These are phyloP conservation scores for Chamaea fasciata DNA, from an alignment of 2,113 vertebrate genomes.

Conservation along the genomic window DNA sequence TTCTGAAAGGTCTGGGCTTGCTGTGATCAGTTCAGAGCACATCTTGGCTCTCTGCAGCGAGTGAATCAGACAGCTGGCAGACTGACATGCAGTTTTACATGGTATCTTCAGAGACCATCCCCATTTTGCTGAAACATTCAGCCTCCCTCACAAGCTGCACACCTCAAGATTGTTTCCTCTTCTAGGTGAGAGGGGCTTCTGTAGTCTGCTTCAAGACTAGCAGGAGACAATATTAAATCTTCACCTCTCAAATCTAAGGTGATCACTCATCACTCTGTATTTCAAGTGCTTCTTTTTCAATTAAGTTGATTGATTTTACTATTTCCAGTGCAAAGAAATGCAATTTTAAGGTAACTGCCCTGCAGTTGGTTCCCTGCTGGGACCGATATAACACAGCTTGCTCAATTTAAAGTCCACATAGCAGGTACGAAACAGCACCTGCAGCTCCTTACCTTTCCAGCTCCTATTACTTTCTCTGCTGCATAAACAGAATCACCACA, in stretches of 20 bases:
- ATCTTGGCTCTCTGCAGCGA: rapidly evolving
- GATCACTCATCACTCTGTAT: not conserved
- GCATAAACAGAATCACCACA: slow-evolving; percentile 91
- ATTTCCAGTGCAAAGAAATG: not conserved
- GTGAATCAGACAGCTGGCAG: not conserved
- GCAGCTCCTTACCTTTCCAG: slow-evolving; percentile 84
- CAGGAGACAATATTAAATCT: rapidly evolving
- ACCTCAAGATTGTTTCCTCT: not conserved
- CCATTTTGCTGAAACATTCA: not conserved
- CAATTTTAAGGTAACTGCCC: not conserved
- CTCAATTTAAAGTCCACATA: rapidly evolving
- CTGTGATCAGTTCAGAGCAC: not conserved
- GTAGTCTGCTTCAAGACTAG: not conserved
- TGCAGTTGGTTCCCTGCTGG: not conserved
- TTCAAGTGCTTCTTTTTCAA: not conserved
- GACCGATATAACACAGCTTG: not conserved
- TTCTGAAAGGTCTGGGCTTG: not conserved
- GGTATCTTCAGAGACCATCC: not conserved
- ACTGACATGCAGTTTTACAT: not conserved
- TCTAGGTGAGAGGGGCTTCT: not conserved
- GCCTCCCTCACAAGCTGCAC: not conserved
- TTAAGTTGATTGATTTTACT: not conserved
- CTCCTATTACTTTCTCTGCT: slow-evolving; percentile 92
- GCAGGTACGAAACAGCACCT: not conserved
- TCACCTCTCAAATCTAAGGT: not conserved